These are phyloP conservation scores for Verasper variegatus DNA, from an alignment of 2,113 vertebrate genomes.

Conservation along the genomic window DNA sequence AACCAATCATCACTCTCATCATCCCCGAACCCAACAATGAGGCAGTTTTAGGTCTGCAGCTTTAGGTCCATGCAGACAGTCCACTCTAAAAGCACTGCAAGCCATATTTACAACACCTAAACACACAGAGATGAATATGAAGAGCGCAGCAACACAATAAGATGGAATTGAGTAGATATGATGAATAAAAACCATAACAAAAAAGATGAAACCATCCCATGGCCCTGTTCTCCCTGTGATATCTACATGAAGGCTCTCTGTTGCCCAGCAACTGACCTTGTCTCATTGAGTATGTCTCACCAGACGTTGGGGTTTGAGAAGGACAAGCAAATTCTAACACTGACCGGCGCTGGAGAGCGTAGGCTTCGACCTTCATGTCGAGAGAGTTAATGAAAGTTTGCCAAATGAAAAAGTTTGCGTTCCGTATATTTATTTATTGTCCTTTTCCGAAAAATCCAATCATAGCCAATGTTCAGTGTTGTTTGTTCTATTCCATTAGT, in stretches of 20 bases:
- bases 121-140: neutral
- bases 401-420: neutral
- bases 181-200: neutral
- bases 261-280: slow-evolving; percentile 64
- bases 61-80: neutral
- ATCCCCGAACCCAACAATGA: too few relatives aligned
- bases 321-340: neutral
- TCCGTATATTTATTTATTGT: neutral
- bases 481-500: neutral
- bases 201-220: neutral
- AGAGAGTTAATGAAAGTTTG: neutral
- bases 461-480: too few relatives aligned
- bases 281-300: slow-evolving; percentile 19
- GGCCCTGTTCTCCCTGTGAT: neutral
- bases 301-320: slow-evolving; percentile 24
- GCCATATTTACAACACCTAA: too few relatives aligned
- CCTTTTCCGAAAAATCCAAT: neutral
- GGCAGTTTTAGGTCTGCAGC: neutral
- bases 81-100: too few relatives aligned
- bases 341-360: neutral
- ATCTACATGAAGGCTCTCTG: slow-evolving; percentile 44
- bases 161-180: neutral
- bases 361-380: slow-evolving; percentile 22
- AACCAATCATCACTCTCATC: neutral
- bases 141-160: neutral